Conservation (phyloP, 1,140 invertebrate species). For the Lordiphosa mommai region DNA sequence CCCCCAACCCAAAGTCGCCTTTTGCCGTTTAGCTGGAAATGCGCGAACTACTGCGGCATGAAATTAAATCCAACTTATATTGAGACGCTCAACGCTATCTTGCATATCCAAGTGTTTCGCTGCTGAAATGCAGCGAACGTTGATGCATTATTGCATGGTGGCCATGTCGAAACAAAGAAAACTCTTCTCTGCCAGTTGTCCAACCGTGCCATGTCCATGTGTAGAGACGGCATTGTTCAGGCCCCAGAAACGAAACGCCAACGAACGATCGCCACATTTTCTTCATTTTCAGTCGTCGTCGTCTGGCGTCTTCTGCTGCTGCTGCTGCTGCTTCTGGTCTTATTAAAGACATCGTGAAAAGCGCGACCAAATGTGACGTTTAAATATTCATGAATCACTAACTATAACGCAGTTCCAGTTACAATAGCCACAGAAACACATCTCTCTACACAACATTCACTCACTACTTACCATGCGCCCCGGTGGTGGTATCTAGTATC, state of each 20-base stretch:
- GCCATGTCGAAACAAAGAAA: constrained; percentile 69
- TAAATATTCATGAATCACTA: constrained; percentile 61
- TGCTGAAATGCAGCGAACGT: constrained; percentile 41
- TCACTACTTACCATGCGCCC: no score
- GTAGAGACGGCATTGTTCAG: constrained; percentile 73
- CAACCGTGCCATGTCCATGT: constrained; percentile 70
- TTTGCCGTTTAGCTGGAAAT: constrained; percentile 69
- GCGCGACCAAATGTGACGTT: constrained; percentile 79
- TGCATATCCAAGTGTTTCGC: constrained; percentile 65
- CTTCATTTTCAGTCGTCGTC: constrained; percentile 53
- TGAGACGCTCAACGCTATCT: constrained; percentile 50
- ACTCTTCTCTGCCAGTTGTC: constrained; percentile 63
- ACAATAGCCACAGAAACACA: neutral
- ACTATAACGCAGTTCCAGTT: neutral
- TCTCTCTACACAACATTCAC: neutral
- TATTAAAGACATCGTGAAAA: constrained; percentile 79
- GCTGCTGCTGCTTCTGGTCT: constrained; percentile 35
- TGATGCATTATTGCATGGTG: constrained; percentile 67
- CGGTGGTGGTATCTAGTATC: no score
- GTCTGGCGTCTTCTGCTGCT: constrained; percentile 8
- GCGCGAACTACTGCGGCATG: constrained; percentile 78
- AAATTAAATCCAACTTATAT: constrained; percentile 75
- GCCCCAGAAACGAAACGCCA: constrained; percentile 65
- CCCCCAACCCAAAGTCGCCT: no score
- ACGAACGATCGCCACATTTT: constrained; percentile 68